Percentiles rank a stretch among this genome's conserved stretches.
Conservation (phyloP, 1,140 invertebrate species). For the Hycleus phaleratus region DNA sequence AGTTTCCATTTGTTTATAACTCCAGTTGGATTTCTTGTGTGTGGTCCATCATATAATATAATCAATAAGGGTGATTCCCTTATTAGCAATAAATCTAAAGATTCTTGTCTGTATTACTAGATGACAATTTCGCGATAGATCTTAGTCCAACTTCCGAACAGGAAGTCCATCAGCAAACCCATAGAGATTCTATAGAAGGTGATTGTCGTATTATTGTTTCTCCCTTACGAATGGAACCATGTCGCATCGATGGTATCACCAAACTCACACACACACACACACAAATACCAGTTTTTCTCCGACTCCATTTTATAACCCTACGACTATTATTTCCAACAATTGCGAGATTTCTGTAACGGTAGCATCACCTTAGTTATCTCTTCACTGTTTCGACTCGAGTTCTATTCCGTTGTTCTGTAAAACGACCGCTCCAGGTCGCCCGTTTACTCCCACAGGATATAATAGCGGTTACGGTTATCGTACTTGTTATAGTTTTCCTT, state of each 20-base stretch:
- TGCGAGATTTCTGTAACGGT: constrained; percentile 33
- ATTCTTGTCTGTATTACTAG: too few relatives aligned
- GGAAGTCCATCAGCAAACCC: too few relatives aligned
- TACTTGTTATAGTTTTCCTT: constrained; percentile 39
- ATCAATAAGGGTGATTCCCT: too few relatives aligned
- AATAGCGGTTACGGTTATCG: constrained; percentile 40
- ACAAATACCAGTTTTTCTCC: constrained; percentile 10
- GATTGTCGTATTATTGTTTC: too few relatives aligned
- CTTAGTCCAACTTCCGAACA: too few relatives aligned
- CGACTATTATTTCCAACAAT: constrained; percentile 37
- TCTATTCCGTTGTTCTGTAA: neutral
- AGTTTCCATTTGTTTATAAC: too few relatives aligned
- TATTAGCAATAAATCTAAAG: too few relatives aligned
- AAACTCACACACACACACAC: neutral
- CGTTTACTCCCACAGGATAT: constrained; percentile 30
- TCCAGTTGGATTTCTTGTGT: too few relatives aligned
- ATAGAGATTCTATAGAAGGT: too few relatives aligned
- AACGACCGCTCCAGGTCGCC: constrained; percentile 36
- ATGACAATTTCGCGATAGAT: too few relatives aligned
- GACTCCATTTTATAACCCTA: constrained; percentile 19
- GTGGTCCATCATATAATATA: too few relatives aligned
- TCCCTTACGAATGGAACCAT: too few relatives aligned
- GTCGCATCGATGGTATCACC: constrained; percentile 34
- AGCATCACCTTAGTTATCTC: constrained; percentile 39
- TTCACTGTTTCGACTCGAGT: constrained; percentile 15